Percentiles rank a stretch among this genome's conserved stretches.
phyloP scores from a whole-genome alignment of 2,113 vertebrate species.

The Varanus komodoensis region DNA sequence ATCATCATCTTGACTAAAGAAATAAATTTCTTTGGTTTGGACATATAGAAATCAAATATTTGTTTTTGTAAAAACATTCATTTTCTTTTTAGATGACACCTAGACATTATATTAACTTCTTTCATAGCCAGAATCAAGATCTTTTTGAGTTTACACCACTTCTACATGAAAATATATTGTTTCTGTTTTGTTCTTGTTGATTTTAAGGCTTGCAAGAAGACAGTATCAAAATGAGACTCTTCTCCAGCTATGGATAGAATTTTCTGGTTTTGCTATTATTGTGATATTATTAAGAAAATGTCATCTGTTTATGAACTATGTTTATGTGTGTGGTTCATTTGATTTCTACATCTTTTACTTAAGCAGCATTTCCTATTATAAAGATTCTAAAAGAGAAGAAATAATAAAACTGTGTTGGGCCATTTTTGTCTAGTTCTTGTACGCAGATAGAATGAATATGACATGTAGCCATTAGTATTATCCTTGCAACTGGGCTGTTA shows the following conservation, averaged over 20 bases:
- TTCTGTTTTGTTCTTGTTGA: slow-evolving; percentile 11
- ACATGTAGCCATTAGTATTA: not conserved
- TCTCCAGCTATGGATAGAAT: not conserved
- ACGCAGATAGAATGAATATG: slow-evolving; percentile 5
- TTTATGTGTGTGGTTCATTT: not conserved
- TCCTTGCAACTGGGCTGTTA: not conserved
- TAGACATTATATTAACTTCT: not conserved
- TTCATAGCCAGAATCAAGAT: not conserved
- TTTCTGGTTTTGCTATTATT: not conserved
- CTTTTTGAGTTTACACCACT: not conserved
- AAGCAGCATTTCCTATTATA: not conserved
- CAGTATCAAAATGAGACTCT: not conserved
- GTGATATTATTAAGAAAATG: not conserved
- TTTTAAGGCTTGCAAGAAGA: not conserved
- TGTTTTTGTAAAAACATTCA: not conserved
- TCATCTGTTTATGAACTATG: not conserved
- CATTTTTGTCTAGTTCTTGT: not conserved
- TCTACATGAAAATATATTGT: not conserved
- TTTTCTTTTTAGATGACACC: not conserved
- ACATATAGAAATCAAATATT: not conserved
- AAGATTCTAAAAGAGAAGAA: not conserved
- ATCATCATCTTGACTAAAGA: not conserved
- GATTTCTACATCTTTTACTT: not conserved
- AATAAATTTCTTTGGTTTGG: not conserved
- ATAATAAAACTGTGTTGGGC: not conserved